These are phyloP conservation scores for Aricia artaxerxes DNA, from an alignment of 2,888 invertebrate species.

Conservation along the genomic window DNA sequence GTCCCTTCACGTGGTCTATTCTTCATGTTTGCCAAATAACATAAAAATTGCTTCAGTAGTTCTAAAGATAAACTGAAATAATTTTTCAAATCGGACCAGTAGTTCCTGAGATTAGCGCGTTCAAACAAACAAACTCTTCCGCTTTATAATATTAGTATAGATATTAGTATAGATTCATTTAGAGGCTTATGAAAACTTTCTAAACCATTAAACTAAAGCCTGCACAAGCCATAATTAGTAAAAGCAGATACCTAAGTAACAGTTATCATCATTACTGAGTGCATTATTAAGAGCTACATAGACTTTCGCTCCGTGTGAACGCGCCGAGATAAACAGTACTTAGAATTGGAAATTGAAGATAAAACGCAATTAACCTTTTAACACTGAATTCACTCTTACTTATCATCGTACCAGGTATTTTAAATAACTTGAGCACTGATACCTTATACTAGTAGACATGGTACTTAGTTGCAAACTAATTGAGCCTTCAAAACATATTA, in stretches of 20 bases:
- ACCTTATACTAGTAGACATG: background rate
- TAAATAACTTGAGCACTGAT: background rate
- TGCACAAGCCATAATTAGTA: background rate
- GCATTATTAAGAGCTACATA: constrained; percentile 2
- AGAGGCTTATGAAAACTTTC: background rate
- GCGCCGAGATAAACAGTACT: constrained; percentile 18
- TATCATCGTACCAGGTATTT: background rate
- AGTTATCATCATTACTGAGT: constrained; percentile 12
- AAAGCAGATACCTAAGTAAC: constrained; percentile 18
- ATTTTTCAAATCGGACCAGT: no score
- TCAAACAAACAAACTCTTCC: no score
- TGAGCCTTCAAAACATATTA: no score
- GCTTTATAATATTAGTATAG: no score
- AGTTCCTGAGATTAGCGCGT: no score
- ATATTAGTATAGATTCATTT: background rate
- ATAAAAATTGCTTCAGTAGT: no score
- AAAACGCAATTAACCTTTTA: constrained; percentile 23
- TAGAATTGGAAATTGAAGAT: constrained; percentile 23
- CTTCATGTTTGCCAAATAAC: no score
- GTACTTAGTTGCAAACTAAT: background rate
- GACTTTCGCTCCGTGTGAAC: constrained; percentile 25
- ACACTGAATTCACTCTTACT: constrained; percentile 26
- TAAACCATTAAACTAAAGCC: background rate
- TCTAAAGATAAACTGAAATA: no score
- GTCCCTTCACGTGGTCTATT: no score